phyloP scores from a whole-genome alignment of 2,113 vertebrate species.

The Tichodroma muraria region DNA sequence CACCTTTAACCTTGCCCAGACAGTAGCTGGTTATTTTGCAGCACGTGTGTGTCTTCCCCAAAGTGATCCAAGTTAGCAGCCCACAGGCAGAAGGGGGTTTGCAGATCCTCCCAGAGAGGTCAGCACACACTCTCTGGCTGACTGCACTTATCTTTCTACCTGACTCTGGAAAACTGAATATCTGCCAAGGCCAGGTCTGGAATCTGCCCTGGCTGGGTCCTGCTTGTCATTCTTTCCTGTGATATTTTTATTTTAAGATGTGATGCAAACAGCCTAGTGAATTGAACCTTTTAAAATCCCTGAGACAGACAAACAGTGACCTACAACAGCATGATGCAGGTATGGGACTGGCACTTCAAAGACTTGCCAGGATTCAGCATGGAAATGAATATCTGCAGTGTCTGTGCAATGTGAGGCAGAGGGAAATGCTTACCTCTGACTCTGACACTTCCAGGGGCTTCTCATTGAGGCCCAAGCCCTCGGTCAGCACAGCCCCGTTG shows the following conservation, averaged over 20 bases:
- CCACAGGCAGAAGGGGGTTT: neutral
- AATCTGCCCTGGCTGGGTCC: neutral
- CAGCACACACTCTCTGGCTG: neutral
- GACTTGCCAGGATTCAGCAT: neutral
- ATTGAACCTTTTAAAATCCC: neutral
- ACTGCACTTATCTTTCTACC: neutral
- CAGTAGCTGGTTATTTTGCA: neutral
- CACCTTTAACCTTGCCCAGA: neutral
- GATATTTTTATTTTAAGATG: neutral
- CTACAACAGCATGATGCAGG: neutral
- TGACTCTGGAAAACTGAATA: neutral
- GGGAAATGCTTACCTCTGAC: conserved; percentile 79
- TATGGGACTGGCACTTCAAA: neutral
- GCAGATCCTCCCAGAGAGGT: neutral
- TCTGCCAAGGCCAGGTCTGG: neutral
- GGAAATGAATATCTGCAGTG: neutral
- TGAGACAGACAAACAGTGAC: neutral
- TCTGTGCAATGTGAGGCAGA: neutral
- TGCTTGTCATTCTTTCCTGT: neutral
- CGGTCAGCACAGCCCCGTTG: conserved; percentile 83
- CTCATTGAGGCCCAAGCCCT: conserved; percentile 83
- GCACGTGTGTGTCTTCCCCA: neutral
- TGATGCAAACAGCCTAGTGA: neutral
- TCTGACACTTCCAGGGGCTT: conserved; percentile 86
- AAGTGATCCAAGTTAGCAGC: neutral